Evolutionary conservation across 2,888 invertebrate species (phyloP), one percentile per base, ranked within the genome.

Genomic region (Epirrita christyi): DNA sequence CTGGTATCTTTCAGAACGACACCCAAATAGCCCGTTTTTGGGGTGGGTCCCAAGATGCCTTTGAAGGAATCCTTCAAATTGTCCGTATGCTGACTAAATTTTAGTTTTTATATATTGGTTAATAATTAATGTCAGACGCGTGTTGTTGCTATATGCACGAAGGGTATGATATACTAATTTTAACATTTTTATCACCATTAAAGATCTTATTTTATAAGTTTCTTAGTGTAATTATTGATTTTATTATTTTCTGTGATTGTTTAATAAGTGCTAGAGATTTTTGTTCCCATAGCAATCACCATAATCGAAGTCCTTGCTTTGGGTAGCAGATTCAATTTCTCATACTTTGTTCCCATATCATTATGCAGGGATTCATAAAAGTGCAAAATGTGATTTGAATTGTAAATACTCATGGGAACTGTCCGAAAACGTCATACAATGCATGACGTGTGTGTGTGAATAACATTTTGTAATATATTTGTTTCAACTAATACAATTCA

Each of bases 401-500:
- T 77, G 72, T 78, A 72, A 64, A 72, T 74, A 72, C 52, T 63
- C 27, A 38, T 40, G 40, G 47, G 15, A 44, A 41, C 3, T 9
- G 32, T 7, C 14, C 9, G n/a, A 29, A 29, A 14, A 41, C 9
- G 9, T 42, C 11, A 63, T 62, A 59, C 63, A 63, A 69, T 67
- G n/a, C n/a, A n/a, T n/a, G n/a, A n/a, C n/a, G n/a, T n/a, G n/a
- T n/a, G 68, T 73, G 67, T 73, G 68, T 75, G 61, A 77, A 73
- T 78, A 81, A 78, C 70, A 66, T 63, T 71, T 65, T 68, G 21
- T 68, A 68, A n/a, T 72, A 59, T 78, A 76, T 71, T 66, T 79
- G 77, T 79, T 77, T 84, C 72, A 83, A 21, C 85, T 85, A 85
- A 84, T 81, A 71, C 61, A 63, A 57, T 72, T 71, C n/a, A 63